Conservation (phyloP, 2,113 vertebrate genomes). For the Hemicordylus capensis region DNA sequence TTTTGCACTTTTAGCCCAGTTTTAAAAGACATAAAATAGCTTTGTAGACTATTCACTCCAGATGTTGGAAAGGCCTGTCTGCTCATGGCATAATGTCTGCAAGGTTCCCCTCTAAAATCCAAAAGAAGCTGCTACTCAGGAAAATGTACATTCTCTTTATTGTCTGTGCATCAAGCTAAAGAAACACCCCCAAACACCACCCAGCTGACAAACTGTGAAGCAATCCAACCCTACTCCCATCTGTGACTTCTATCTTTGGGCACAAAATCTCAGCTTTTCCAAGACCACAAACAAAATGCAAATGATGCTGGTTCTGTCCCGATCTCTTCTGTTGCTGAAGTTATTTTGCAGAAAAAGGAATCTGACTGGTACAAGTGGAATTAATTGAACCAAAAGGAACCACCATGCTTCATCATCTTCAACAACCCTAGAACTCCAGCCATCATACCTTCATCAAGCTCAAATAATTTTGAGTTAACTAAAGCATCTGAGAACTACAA, state of each 20-base stretch:
- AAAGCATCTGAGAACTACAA: neutral
- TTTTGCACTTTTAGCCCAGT: neutral
- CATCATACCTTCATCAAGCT: neutral
- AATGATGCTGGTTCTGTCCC: neutral
- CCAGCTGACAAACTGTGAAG: conserved; percentile 23
- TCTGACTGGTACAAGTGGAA: neutral
- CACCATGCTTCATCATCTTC: neutral
- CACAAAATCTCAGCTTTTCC: neutral
- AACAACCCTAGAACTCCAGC: neutral
- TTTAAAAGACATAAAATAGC: conserved; percentile 17
- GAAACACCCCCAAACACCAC: neutral
- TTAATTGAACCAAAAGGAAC: neutral
- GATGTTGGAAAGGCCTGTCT: neutral
- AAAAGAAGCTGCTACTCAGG: neutral
- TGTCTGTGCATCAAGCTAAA: neutral
- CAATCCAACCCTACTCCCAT: conserved; percentile 28
- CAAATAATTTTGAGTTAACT: neutral
- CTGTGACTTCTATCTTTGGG: neutral
- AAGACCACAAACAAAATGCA: neutral
- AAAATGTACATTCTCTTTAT: neutral
- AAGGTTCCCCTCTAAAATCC: conserved; percentile 12
- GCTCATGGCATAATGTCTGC: neutral
- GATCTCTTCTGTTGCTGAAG: neutral
- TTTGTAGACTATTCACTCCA: conserved; percentile 52
- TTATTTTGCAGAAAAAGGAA: neutral